A percentile compares a stretch with the other conserved stretches of the same genome.
phyloP scores from a whole-genome alignment of 2,113 vertebrate genomes.

The Sinocyclocheilus maitianheensis region DNA sequence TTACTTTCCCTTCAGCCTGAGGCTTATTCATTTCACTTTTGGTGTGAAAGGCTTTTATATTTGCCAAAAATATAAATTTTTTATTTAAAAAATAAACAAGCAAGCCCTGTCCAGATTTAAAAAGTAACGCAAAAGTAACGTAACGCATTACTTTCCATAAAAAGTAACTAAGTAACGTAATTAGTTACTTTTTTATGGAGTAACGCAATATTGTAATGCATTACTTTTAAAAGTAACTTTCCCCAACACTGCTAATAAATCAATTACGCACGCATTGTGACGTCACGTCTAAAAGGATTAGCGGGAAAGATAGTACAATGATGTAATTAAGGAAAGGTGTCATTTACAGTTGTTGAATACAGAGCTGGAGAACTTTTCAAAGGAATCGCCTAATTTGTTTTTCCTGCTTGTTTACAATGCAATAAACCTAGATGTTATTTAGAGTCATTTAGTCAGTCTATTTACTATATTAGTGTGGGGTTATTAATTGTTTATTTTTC shows the following conservation, averaged over 20 bases:
- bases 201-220: too few relatives aligned
- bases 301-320: slow-evolving; percentile 53
- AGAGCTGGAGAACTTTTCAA: slow-evolving; percentile 54
- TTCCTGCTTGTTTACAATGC: slow-evolving; percentile 60
- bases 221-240: too few relatives aligned
- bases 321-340: slow-evolving; percentile 68
- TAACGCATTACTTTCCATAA: too few relatives aligned
- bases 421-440: slow-evolving; percentile 63
- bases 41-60: too few relatives aligned
- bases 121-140: too few relatives aligned
- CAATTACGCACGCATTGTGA: slow-evolving; percentile 55
- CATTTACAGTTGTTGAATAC: slow-evolving; percentile 62
- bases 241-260: slow-evolving; percentile 39
- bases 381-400: slow-evolving; percentile 62
- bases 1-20: too few relatives aligned
- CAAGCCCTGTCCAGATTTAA: too few relatives aligned
- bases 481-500: slow-evolving; percentile 2
- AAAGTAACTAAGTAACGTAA: too few relatives aligned
- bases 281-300: slow-evolving; percentile 69
- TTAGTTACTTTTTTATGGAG: too few relatives aligned
- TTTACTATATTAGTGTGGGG: slow-evolving; percentile 8
- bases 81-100: too few relatives aligned
- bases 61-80: too few relatives aligned
- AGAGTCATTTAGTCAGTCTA: slow-evolving; percentile 26
- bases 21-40: too few relatives aligned